These are phyloP conservation scores for Spodoptera frugiperda DNA, from an alignment of 1,140 invertebrate species.

Conservation along the genomic window DNA sequence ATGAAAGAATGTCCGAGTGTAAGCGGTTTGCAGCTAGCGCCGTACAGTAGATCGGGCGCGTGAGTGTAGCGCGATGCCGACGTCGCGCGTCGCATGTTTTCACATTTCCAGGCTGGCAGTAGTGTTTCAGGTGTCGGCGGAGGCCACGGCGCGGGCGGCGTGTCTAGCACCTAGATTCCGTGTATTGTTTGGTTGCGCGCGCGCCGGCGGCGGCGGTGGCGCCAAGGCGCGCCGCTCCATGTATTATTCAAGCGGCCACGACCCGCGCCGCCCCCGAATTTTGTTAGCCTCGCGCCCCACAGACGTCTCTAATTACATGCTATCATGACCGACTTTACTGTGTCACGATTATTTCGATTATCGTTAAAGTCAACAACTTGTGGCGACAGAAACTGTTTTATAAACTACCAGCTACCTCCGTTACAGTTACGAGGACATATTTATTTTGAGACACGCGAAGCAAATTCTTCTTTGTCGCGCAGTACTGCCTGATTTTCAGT, in stretches of 20 bases:
- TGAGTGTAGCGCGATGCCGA: not conserved
- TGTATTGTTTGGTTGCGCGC: constrained; percentile 56
- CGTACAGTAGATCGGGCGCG: not conserved
- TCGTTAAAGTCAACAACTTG: constrained; percentile 64
- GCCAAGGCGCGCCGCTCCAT: constrained; percentile 66
- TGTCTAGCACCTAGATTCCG: constrained; percentile 55
- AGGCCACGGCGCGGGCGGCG: constrained; percentile 23
- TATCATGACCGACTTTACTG: constrained; percentile 70
- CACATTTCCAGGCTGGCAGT: constrained; percentile 40
- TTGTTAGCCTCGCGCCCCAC: constrained; percentile 69
- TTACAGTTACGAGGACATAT: constrained; percentile 12
- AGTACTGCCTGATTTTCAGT: not conserved
- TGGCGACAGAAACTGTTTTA: constrained; percentile 50
- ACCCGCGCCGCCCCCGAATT: constrained; percentile 77
- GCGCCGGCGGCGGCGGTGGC: constrained; percentile 57
- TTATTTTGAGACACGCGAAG: constrained; percentile 6
- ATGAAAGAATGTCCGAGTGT: constrained; percentile 23
- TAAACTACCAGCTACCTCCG: constrained; percentile 19
- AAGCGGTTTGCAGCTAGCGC: constrained; percentile 11
- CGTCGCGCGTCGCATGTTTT: constrained; percentile 9
- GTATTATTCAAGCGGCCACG: constrained; percentile 78
- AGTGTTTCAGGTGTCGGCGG: constrained; percentile 40
- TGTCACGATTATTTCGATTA: constrained; percentile 74
- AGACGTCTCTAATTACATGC: constrained; percentile 74
- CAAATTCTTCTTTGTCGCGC: constrained; percentile 5